Evolutionary conservation across 2,888 invertebrate species (phyloP).

Genomic region (Tenthredo notha): DNA sequence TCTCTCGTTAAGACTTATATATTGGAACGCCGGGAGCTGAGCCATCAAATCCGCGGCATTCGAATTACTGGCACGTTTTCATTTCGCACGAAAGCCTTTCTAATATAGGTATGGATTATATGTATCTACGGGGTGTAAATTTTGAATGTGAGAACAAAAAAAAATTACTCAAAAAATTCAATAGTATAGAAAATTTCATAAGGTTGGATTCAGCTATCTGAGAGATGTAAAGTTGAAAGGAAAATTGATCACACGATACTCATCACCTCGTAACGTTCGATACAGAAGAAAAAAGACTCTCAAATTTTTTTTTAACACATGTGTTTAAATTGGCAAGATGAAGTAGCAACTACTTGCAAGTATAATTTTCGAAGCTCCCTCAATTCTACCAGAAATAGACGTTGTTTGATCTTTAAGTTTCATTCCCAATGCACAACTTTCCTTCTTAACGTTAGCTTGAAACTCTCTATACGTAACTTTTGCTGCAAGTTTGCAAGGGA

Average conservation of each 20-base stretch:
- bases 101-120: conserved; percentile 34
- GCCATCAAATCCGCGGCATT: conserved; percentile 40
- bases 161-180: background rate
- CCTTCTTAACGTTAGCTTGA: background rate
- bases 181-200: background rate
- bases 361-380: background rate
- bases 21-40: conserved; percentile 25
- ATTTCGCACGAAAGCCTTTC: conserved; percentile 28
- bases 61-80: conserved; percentile 44
- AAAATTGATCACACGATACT: background rate
- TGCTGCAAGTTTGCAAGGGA: background rate
- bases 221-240: background rate
- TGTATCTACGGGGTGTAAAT: conserved; percentile 4
- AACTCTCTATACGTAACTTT: background rate
- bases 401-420: conserved; percentile 8
- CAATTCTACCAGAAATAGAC: background rate
- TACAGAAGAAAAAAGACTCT: background rate
- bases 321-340: background rate
- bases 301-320: background rate
- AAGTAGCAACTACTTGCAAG: conserved; percentile 6
- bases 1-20: conserved; percentile 45
- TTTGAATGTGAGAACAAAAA: background rate
- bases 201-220: background rate
- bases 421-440: background rate
- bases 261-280: background rate